phyloP scores from a whole-genome alignment of 2,797 vertebrate genomes.

The Hephaestus fuliginosus region DNA sequence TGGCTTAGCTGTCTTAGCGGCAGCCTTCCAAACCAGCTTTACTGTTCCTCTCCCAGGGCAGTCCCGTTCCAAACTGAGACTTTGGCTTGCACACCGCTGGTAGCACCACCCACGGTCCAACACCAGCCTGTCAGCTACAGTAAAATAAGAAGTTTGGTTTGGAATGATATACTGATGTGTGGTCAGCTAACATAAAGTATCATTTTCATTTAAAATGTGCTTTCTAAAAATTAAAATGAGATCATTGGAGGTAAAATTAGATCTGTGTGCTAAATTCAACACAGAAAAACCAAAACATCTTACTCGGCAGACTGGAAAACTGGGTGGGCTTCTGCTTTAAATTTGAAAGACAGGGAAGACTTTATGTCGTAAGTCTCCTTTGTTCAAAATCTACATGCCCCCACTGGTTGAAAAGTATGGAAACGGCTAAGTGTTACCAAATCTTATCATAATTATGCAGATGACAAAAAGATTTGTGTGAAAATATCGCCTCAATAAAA shows the following conservation, averaged over 20 bases:
- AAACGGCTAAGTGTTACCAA: not conserved
- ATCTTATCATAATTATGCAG: not conserved
- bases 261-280: not conserved
- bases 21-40: slow-evolving; percentile 73
- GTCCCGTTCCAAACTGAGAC: slow-evolving; percentile 59
- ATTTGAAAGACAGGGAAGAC: not conserved
- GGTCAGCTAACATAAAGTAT: not conserved
- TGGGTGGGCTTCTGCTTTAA: not conserved
- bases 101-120: slow-evolving; percentile 36
- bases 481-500: not conserved
- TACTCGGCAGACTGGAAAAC: not conserved
- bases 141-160: slow-evolving; percentile 21
- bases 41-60: slow-evolving; percentile 64
- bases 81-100: slow-evolving; percentile 36
- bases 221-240: no score
- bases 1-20: slow-evolving; percentile 77
- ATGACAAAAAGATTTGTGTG: not conserved
- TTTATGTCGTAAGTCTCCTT: not conserved
- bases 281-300: not conserved
- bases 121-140: slow-evolving; percentile 21
- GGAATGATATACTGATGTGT: not conserved
- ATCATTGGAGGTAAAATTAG: no score
- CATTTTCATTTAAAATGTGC: not conserved
- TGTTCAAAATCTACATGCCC: not conserved
- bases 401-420: not conserved